phyloP scores from a whole-genome alignment of 2,888 invertebrate genomes.

The Mythimna vitellina region DNA sequence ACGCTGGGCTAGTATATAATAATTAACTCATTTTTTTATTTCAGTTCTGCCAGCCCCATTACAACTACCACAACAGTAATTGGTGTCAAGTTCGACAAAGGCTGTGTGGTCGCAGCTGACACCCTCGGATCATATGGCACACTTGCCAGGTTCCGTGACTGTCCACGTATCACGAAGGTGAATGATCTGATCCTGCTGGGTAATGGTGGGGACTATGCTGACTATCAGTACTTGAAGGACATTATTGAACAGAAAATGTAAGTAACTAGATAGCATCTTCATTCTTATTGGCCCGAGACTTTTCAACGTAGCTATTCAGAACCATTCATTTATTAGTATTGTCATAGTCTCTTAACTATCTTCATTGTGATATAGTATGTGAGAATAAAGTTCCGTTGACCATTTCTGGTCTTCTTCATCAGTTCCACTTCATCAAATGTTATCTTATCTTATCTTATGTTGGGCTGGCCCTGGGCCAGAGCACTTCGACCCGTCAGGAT shows the following conservation, averaged over 20 bases:
- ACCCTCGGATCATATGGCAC: constrained; percentile 98
- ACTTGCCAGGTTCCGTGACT: constrained; percentile 96
- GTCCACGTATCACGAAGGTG: constrained; percentile 96
- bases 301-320: too few relatives aligned
- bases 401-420: too few relatives aligned
- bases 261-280: constrained; percentile 75
- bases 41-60: constrained; percentile 92
- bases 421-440: too few relatives aligned
- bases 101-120: constrained; percentile 98
- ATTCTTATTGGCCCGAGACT: too few relatives aligned
- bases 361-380: too few relatives aligned
- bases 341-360: too few relatives aligned
- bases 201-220: constrained; percentile 98
- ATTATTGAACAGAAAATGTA: constrained; percentile 96
- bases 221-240: constrained; percentile 97
- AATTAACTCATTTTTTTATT: constrained; percentile 22
- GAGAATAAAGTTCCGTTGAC: too few relatives aligned
- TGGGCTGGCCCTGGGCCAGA: too few relatives aligned
- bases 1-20: too few relatives aligned
- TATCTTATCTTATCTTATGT: too few relatives aligned
- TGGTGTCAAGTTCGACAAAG: constrained; percentile 96
- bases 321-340: too few relatives aligned
- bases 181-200: constrained; percentile 97
- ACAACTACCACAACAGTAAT: constrained; percentile 98
- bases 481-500: too few relatives aligned